phyloP scores from a whole-genome alignment of 23 tunicate genomes.

The Ciona savignyi region DNA sequence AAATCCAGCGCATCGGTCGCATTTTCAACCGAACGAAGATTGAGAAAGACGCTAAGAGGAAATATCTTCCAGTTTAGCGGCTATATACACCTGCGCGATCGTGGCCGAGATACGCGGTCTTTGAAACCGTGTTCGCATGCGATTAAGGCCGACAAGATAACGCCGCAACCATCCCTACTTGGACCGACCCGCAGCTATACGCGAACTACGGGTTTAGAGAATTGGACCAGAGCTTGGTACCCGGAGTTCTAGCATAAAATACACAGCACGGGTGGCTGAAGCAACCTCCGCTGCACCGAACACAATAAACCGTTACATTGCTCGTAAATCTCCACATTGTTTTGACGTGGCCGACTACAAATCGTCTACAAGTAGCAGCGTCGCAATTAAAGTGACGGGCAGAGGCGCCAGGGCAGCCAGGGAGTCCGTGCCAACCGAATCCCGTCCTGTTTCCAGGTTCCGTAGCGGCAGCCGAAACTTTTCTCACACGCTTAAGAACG shows the following conservation, averaged over 20 bases:
- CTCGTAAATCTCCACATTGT: neutral
- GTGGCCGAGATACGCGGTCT: neutral
- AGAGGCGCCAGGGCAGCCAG: neutral
- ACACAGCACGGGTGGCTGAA: too few relatives aligned
- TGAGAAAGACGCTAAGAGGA: too few relatives aligned
- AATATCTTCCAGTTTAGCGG: too few relatives aligned
- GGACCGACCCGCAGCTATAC: neutral
- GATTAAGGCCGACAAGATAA: neutral
- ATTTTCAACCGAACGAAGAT: too few relatives aligned
- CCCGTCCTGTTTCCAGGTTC: neutral
- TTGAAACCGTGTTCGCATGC: neutral
- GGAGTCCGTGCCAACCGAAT: neutral
- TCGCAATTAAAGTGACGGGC: neutral
- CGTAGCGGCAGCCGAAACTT: neutral
- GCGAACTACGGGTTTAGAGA: too few relatives aligned
- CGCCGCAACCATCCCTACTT: neutral
- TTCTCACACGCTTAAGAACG: neutral
- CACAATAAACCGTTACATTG: too few relatives aligned
- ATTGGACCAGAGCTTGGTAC: too few relatives aligned
- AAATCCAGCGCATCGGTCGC: too few relatives aligned
- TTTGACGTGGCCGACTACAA: neutral
- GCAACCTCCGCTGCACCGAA: too few relatives aligned
- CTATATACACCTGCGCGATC: conserved; percentile 2
- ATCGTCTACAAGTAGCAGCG: neutral
- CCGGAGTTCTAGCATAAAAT: too few relatives aligned